phyloP scores from a whole-genome alignment of 2,113 vertebrate species.

The Gymnobelideus leadbeateri region DNA sequence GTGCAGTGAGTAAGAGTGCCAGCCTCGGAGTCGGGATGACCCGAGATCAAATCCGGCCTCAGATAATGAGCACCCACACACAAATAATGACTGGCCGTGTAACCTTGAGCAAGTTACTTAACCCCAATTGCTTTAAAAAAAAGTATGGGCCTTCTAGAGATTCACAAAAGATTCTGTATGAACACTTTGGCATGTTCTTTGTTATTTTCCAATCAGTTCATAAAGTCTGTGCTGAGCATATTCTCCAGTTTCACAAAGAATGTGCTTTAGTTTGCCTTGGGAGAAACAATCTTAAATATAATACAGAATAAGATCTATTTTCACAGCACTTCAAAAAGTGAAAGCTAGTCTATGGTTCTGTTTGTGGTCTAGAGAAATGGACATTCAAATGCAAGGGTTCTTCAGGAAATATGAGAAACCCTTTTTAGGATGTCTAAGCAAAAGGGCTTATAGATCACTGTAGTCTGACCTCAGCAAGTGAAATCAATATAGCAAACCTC shows the following conservation, averaged over 20 bases:
- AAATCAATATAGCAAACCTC: neutral
- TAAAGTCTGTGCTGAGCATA: neutral
- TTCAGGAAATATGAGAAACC: slow-evolving; percentile 50
- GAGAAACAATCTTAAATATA: neutral
- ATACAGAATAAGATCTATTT: neutral
- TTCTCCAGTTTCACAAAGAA: neutral
- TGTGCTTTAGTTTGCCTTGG: neutral
- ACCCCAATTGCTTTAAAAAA: too few species aligned
- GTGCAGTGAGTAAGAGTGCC: too few species aligned
- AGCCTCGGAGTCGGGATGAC: too few species aligned
- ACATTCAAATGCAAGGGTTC: neutral
- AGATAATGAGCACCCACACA: too few species aligned
- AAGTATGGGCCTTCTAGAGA: neutral
- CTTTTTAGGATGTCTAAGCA: slow-evolving; percentile 37
- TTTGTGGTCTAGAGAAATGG: slow-evolving; percentile 37
- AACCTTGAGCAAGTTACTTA: too few species aligned
- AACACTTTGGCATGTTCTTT: neutral
- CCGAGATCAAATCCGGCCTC: too few species aligned
- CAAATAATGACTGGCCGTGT: too few species aligned
- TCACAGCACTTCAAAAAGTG: neutral
- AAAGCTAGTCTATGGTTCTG: neutral
- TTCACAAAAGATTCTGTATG: neutral
- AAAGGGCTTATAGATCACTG: slow-evolving; percentile 21
- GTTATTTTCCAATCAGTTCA: neutral
- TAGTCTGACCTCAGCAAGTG: slow-evolving; percentile 46